Conservation (phyloP, 1,140 invertebrate species). For the Nasonia giraulti region DNA sequence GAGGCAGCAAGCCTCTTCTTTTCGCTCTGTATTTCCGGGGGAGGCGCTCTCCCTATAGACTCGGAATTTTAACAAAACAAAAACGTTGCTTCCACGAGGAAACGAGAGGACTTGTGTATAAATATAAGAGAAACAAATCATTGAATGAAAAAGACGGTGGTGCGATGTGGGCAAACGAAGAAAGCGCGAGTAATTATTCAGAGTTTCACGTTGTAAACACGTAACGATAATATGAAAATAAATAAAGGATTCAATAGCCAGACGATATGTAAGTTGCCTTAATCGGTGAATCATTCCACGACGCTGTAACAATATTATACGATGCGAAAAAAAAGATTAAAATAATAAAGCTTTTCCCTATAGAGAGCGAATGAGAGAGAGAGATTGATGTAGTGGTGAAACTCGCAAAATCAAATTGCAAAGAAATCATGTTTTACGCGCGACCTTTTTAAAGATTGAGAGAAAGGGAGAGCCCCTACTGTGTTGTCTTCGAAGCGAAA, state of each 20-base stretch:
- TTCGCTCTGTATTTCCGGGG: constrained; percentile 34
- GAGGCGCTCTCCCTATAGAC: not conserved
- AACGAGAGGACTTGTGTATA: constrained; percentile 41
- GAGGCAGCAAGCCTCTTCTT: constrained; percentile 27
- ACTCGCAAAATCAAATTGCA: constrained; percentile 45
- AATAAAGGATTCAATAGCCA: constrained; percentile 45
- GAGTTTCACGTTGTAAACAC: constrained; percentile 39
- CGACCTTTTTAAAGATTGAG: not conserved
- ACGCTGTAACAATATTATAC: constrained; percentile 51
- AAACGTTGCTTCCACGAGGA: constrained; percentile 51
- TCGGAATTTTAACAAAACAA: constrained; percentile 13
- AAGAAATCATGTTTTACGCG: constrained; percentile 19
- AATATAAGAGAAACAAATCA: constrained; percentile 32
- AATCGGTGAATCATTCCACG: constrained; percentile 56
- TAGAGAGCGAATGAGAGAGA: not conserved
- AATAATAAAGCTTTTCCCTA: constrained; percentile 25
- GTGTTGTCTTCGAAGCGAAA: not conserved
- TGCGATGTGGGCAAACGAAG: not conserved
- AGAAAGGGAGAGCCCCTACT: not conserved
- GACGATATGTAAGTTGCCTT: constrained; percentile 54
- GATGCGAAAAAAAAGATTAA: constrained; percentile 20
- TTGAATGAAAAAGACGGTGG: constrained; percentile 13
- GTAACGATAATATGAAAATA: constrained; percentile 41
- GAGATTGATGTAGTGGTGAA: not conserved
- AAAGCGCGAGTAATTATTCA: constrained; percentile 3